Percentiles rank a stretch among this genome's conserved stretches.
Conservation (phyloP, 2,888 invertebrate genomes). For the Caradrina clavipalpis region DNA sequence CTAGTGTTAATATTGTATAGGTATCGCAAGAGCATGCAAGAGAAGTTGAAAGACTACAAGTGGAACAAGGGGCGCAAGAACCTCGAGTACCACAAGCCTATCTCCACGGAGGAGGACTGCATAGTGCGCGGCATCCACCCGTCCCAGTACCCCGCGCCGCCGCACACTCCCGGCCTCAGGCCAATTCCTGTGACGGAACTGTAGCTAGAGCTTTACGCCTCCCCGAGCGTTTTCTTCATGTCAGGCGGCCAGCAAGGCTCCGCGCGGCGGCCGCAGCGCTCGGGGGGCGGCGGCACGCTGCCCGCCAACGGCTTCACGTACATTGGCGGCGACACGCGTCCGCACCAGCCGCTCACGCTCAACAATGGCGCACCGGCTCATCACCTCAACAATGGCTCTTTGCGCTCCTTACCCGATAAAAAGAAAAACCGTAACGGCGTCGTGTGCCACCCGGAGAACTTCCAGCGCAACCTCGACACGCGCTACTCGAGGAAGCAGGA, state of each 20-base stretch:
- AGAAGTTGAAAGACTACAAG: slow-evolving; percentile 95
- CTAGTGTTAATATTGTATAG: slow-evolving; percentile 94
- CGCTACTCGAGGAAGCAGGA: slow-evolving; percentile 89
- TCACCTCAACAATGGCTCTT: slow-evolving; percentile 88
- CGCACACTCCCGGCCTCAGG: slow-evolving; percentile 88
- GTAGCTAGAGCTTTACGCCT: slow-evolving; percentile 99
- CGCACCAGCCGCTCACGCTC: slow-evolving; percentile 86
- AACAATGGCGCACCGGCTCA: slow-evolving; percentile 89
- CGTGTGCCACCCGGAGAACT: slow-evolving; percentile 88
- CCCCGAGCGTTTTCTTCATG: slow-evolving; percentile 95
- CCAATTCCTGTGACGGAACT: slow-evolving; percentile 97
- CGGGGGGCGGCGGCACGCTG: slow-evolving; percentile 91
- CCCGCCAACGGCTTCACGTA: slow-evolving; percentile 95
- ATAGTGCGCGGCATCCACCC: slow-evolving; percentile 93
- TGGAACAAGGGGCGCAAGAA: slow-evolving; percentile 96
- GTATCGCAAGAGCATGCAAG: slow-evolving; percentile 95
- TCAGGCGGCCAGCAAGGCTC: slow-evolving; percentile 91
- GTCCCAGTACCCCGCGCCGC: slow-evolving; percentile 88
- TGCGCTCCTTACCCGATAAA: slow-evolving; percentile 88
- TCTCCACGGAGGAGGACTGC: slow-evolving; percentile 96
- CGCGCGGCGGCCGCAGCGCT: slow-evolving; percentile 87
- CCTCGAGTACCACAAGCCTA: slow-evolving; percentile 97
- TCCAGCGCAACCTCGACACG: slow-evolving; percentile 88
- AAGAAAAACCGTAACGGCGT: slow-evolving; percentile 87
- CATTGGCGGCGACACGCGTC: slow-evolving; percentile 93